Conservation (phyloP, 2,797 vertebrate species). For the Sylvilagus floridanus region DNA sequence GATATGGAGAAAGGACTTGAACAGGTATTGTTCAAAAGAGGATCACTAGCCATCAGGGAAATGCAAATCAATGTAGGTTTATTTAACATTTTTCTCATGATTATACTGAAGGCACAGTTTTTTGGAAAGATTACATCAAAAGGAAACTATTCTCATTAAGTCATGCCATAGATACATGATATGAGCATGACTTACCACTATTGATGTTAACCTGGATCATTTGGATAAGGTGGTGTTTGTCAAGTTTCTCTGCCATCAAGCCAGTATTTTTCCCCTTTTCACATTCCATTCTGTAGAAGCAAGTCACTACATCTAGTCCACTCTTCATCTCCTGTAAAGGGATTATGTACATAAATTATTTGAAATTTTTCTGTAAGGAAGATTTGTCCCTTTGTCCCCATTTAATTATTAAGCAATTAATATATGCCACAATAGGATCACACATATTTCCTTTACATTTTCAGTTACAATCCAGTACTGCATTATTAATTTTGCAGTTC, state of each 20-base stretch:
- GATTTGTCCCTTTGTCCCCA: background rate
- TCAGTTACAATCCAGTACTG: background rate
- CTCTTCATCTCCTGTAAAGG: background rate
- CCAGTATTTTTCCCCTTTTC: background rate
- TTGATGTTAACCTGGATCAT: background rate
- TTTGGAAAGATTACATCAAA: background rate
- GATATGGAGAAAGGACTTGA: too few relatives aligned
- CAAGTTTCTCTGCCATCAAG: background rate
- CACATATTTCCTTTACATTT: conserved; percentile 4
- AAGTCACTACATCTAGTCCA: background rate
- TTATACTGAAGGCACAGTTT: background rate
- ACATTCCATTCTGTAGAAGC: background rate
- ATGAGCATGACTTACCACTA: background rate
- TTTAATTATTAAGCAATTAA: background rate
- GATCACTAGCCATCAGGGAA: background rate
- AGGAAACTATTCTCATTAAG: background rate
- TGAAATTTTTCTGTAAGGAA: conserved; percentile 5
- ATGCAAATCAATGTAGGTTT: background rate
- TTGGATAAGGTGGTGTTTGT: background rate
- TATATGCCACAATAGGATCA: background rate
- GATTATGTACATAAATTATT: background rate
- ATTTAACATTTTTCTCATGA: background rate
- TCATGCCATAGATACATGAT: background rate
- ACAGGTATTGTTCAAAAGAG: too few relatives aligned
- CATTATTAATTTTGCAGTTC: background rate